A percentile compares a stretch with the other conserved stretches of the same genome.
Evolutionary conservation across 2,888 invertebrate species (phyloP).

Genomic region (Hemaris fuciformis): DNA sequence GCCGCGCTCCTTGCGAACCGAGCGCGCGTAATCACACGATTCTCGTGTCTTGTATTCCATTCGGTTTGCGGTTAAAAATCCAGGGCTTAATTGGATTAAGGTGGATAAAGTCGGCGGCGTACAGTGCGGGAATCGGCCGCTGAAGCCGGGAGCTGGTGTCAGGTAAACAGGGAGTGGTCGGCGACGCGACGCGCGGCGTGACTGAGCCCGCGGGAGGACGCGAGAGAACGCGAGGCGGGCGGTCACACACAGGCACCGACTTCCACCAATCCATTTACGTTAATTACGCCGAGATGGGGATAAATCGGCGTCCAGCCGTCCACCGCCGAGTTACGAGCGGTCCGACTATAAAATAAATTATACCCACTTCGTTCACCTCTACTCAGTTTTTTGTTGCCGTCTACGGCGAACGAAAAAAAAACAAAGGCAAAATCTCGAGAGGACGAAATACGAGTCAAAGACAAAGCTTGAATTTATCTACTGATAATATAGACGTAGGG

Average conservation of each 20-base stretch:
- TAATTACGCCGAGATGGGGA: slow-evolving; percentile 79
- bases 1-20: slow-evolving; percentile 64
- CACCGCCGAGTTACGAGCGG: slow-evolving; percentile 80
- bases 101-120: slow-evolving; percentile 27
- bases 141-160: slow-evolving; percentile 26
- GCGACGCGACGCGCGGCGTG: background rate
- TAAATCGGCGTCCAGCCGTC: slow-evolving; percentile 80
- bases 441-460: slow-evolving; percentile 81
- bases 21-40: slow-evolving; percentile 65
- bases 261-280: slow-evolving; percentile 79
- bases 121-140: slow-evolving; percentile 17
- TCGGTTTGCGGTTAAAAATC: slow-evolving; percentile 65
- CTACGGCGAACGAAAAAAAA: slow-evolving; percentile 65
- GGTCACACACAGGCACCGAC: slow-evolving; percentile 63
- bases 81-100: slow-evolving; percentile 62
- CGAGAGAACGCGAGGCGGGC: slow-evolving; percentile 43
- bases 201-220: slow-evolving; percentile 30
- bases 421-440: slow-evolving; percentile 77
- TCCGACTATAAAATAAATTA: slow-evolving; percentile 81
- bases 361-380: slow-evolving; percentile 80
- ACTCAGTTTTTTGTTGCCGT: slow-evolving; percentile 79
- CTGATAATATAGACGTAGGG: slow-evolving; percentile 82
- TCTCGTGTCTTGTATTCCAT: slow-evolving; percentile 59
- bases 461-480: slow-evolving; percentile 82
- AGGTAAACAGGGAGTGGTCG: slow-evolving; percentile 54